Conservation (phyloP, 2,888 invertebrate genomes). For the Myopa testacea region DNA sequence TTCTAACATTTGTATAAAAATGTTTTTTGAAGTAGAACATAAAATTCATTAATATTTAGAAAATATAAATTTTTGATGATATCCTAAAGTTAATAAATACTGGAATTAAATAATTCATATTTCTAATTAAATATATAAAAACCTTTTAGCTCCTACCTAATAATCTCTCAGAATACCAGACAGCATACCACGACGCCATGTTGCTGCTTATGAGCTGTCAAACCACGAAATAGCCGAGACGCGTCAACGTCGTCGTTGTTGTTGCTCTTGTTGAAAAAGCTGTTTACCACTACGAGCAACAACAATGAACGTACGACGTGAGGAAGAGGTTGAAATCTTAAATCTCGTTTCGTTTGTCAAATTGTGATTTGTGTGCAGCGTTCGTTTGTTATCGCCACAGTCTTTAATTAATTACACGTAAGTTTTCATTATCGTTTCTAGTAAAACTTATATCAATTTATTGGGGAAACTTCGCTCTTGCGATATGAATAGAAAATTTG, state of each 20-base stretch:
- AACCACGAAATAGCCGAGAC: not conserved
- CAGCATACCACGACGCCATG: not conserved
- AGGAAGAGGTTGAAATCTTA: slow-evolving; percentile 29
- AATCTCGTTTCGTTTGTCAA: slow-evolving; percentile 45
- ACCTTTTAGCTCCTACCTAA: no score
- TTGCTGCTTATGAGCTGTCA: slow-evolving; percentile 3
- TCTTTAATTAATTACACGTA: slow-evolving; percentile 29
- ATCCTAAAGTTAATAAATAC: no score
- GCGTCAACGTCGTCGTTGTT: not conserved
- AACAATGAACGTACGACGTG: not conserved
- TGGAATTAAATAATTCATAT: no score
- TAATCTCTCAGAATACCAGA: no score
- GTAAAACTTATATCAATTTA: slow-evolving; percentile 27
- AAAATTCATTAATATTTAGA: no score
- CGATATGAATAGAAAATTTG: slow-evolving; percentile 7
- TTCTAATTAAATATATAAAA: no score
- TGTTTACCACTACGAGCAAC: slow-evolving; percentile 22
- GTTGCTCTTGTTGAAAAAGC: not conserved
- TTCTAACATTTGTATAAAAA: no score
- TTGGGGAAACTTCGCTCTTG: slow-evolving; percentile 11
- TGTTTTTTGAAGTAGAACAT: no score
- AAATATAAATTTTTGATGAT: no score
- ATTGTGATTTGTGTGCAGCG: slow-evolving; percentile 45
- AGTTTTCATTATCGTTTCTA: slow-evolving; percentile 1
- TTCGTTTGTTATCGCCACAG: slow-evolving; percentile 16